phyloP scores from a whole-genome alignment of 2,888 invertebrate genomes.

The Hanleya hanleyi region DNA sequence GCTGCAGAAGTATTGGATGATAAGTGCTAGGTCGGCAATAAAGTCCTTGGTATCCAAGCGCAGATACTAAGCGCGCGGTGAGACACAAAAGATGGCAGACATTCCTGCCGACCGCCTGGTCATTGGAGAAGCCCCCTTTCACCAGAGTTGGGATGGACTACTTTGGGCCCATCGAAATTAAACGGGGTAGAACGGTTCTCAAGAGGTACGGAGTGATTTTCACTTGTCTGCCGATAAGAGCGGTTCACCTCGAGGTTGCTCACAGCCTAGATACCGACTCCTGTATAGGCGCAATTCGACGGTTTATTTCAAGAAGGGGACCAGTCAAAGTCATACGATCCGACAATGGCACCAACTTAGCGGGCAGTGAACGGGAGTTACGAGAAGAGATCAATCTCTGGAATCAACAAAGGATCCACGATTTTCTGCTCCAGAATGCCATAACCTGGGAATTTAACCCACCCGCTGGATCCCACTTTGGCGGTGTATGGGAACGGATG shows the following conservation, averaged over 20 bases:
- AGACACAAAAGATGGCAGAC: too few species aligned
- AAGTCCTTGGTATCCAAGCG: too few species aligned
- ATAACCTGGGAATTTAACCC: too few species aligned
- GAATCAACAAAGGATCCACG: slow-evolving; percentile 20
- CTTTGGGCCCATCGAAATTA: slow-evolving; percentile 27
- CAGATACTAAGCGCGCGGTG: too few species aligned
- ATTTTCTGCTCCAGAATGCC: slow-evolving; percentile 17
- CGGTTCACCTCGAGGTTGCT: slow-evolving; percentile 29
- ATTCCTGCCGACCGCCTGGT: too few species aligned
- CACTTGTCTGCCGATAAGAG: slow-evolving; percentile 26
- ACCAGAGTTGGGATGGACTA: slow-evolving; percentile 24
- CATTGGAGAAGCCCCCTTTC: too few species aligned
- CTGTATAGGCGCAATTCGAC: slow-evolving; percentile 25
- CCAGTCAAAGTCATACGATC: background rate
- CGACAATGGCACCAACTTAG: slow-evolving; percentile 34
- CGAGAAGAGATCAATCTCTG: slow-evolving; percentile 20
- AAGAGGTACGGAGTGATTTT: slow-evolving; percentile 35
- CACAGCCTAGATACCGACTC: slow-evolving; percentile 13
- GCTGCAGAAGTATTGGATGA: slow-evolving; percentile 18
- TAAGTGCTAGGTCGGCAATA: too few species aligned
- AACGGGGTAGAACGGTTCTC: slow-evolving; percentile 14
- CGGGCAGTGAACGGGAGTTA: slow-evolving; percentile 30
- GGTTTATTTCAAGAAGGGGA: slow-evolving; percentile 24
- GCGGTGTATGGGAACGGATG: too few species aligned
- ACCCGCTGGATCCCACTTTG: too few species aligned